Conservation (phyloP, 2,113 vertebrate species). For the Esox niger region DNA sequence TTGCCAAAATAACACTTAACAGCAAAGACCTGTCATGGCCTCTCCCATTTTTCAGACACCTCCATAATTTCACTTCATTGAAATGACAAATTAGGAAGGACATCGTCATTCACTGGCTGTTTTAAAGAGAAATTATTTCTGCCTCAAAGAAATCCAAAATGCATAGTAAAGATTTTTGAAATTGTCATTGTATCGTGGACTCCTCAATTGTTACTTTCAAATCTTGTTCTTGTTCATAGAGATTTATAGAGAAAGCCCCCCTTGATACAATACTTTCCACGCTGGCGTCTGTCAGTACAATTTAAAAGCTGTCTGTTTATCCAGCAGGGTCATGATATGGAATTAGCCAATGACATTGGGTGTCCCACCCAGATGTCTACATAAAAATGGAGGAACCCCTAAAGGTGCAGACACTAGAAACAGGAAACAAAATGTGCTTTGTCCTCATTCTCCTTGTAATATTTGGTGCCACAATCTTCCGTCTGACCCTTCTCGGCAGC, state of each 20-base stretch:
- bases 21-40: not conserved
- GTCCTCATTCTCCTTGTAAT: too few relatives aligned
- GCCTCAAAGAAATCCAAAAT: not conserved
- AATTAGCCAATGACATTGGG: too few relatives aligned
- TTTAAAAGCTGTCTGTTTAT: too few relatives aligned
- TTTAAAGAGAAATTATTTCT: not conserved
- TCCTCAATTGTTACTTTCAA: not conserved
- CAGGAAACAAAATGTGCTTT: too few relatives aligned
- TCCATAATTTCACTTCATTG: slow-evolving; percentile 53
- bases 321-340: too few relatives aligned
- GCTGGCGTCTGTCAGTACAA: too few relatives aligned
- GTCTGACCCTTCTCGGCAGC: not conserved
- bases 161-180: not conserved
- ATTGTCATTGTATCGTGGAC: not conserved
- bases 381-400: too few relatives aligned
- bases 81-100: slow-evolving; percentile 54
- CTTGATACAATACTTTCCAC: too few relatives aligned
- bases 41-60: not conserved
- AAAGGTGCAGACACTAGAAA: too few relatives aligned
- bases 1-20: not conserved
- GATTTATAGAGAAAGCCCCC: too few relatives aligned
- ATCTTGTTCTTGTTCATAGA: not conserved
- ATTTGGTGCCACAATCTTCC: too few relatives aligned
- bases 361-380: too few relatives aligned
- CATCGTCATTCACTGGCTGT: slow-evolving; percentile 43